phyloP scores from a whole-genome alignment of 2,888 invertebrate species.

The Dorcus parallelipipedus region DNA sequence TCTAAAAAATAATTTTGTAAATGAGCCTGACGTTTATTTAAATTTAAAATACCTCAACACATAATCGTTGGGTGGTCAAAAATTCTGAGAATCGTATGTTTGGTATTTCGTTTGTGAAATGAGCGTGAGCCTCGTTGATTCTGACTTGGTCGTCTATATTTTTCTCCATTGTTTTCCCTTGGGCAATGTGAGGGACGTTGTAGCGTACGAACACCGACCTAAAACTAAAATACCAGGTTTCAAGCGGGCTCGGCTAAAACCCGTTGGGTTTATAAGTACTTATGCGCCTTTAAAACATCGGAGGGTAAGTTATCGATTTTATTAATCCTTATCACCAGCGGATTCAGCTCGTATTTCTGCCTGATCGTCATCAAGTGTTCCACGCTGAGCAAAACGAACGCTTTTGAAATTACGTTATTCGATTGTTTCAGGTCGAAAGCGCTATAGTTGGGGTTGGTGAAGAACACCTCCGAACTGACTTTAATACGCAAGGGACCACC shows the following conservation, averaged over 20 bases:
- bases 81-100: slow-evolving; percentile 22
- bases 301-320: slow-evolving; percentile 28
- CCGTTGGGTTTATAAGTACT: slow-evolving; percentile 18
- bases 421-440: slow-evolving; percentile 21
- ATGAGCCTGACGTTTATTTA: too few relatives aligned
- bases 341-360: slow-evolving; percentile 25
- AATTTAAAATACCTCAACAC: slow-evolving; percentile 17
- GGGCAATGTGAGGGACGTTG: slow-evolving; percentile 21
- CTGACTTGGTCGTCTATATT: slow-evolving; percentile 17
- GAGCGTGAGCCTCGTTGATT: slow-evolving; percentile 27
- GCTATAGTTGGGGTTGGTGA: slow-evolving; percentile 26
- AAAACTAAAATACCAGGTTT: slow-evolving; percentile 20
- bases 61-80: slow-evolving; percentile 23
- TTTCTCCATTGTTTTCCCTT: slow-evolving; percentile 17
- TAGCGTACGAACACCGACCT: slow-evolving; percentile 23
- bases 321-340: slow-evolving; percentile 26
- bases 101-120: slow-evolving; percentile 22
- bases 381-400: slow-evolving; percentile 21
- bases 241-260: neutral
- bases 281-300: slow-evolving; percentile 18
- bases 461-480: slow-evolving; percentile 28
- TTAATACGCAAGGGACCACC: slow-evolving; percentile 16
- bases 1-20: slow-evolving; percentile 6
- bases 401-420: slow-evolving; percentile 10
- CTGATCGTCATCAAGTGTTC: slow-evolving; percentile 22